phyloP scores from a whole-genome alignment of 1,140 invertebrate species.

The Parapsyche elsis region DNA sequence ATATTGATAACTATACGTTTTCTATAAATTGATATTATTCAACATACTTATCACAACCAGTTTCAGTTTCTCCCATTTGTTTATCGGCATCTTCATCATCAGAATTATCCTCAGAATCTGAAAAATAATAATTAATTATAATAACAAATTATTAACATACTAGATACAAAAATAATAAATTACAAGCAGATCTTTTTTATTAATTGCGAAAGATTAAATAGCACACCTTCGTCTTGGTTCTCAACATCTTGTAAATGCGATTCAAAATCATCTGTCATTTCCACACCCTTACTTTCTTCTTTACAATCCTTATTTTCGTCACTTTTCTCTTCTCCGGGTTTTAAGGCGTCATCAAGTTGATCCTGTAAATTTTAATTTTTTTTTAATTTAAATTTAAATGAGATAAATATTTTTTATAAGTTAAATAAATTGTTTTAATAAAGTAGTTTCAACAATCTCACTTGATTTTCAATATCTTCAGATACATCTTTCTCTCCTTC shows the following conservation, averaged over 20 bases:
- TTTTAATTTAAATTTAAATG: no score
- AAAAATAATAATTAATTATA: conserved; percentile 19
- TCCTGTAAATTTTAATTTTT: conserved; percentile 74
- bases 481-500: conserved; percentile 96
- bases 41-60: conserved; percentile 81
- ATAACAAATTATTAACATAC: neutral
- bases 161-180: no score
- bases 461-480: conserved; percentile 85
- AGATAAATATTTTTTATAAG: neutral
- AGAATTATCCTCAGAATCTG: conserved; percentile 66
- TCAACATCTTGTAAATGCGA: conserved; percentile 79
- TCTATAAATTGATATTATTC: conserved; percentile 59
- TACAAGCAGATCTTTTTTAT: no score
- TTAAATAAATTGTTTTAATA: neutral
- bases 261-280: conserved; percentile 93
- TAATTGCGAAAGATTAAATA: neutral
- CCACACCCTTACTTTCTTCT: conserved; percentile 93
- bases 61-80: conserved; percentile 94
- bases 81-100: conserved; percentile 86
- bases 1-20: neutral
- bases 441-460: conserved; percentile 41
- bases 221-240: conserved; percentile 67
- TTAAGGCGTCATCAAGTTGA: conserved; percentile 90
- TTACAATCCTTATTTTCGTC: conserved; percentile 83
- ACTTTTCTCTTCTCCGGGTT: conserved; percentile 79